Evolutionary conservation across 2,888 invertebrate species (phyloP), one percentile per base, ranked within the genome.

Genomic region (Sminthurinus aureus): DNA sequence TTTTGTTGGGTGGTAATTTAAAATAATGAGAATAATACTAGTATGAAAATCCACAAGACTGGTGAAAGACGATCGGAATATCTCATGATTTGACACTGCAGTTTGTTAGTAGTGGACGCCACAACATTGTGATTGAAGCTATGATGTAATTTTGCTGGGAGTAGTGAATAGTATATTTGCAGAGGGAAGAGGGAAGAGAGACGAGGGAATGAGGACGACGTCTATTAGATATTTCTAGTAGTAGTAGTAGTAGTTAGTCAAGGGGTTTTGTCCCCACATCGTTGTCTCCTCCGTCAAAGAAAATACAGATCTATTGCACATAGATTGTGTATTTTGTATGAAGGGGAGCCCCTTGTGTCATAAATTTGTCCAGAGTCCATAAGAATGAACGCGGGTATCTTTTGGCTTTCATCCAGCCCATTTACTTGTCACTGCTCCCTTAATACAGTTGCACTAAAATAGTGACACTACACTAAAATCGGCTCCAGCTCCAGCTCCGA

Each of bases 291-390:
- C 38, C 38, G 38, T 38, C 38, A 38, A 38, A 38, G 38, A 38
- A 38, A 38, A 38, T 38, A 38, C 38, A 38, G 38, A 38, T 38
- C 38, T 38, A 38, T 38, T 38, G 38, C 38, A 38, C 38, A 38
- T 9, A 24, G 26, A 73, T 75, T 75, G 75, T 24, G 26, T 73
- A 73, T 26, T 24, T 6, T 24, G n/a, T 75, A 20, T 50, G 75
- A 6, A 75, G 75, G 75, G 78, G 15, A 24, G 26, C 78, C 58
- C 64, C 26, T 78, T 24, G 22, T 69, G 58, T 58, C 66, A 79
- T 79, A 79, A 81, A 81, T 74, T 74, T 64, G 74, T 75, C 81
- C 64, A 64, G 38, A 81, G 74, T 74, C 64, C 73, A 75, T n/a
- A 80, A 71, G 22, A 73, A 51, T 73, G 74, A 73, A 22, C 69